A percentile compares a stretch with the other conserved stretches of the same genome.
phyloP scores from a whole-genome alignment of 2,888 invertebrate genomes.

The Mythimna lalbum region DNA sequence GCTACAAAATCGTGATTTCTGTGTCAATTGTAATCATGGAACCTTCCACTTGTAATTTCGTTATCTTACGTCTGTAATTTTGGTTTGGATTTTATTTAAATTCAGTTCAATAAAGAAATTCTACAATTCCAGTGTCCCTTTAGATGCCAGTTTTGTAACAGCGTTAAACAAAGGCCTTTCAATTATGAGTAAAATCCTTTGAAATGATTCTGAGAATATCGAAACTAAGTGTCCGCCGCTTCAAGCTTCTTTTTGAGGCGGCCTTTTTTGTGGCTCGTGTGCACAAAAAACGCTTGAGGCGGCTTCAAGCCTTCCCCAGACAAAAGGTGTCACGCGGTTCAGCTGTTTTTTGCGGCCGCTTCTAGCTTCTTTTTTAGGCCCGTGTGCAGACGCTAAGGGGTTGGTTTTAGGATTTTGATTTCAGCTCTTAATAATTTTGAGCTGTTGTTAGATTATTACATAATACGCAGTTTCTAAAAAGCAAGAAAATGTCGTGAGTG shows the following conservation, averaged over 20 bases:
- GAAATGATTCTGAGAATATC: background rate
- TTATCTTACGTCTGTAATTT: constrained; percentile 39
- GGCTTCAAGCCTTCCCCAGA: too few species aligned
- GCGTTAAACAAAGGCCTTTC: constrained; percentile 8
- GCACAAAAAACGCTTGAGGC: too few species aligned
- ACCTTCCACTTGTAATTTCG: constrained; percentile 46
- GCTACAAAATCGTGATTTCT: constrained; percentile 58
- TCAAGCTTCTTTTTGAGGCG: too few species aligned
- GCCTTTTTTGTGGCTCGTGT: too few species aligned
- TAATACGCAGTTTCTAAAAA: too few species aligned
- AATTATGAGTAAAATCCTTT: constrained; percentile 11
- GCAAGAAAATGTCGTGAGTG: too few species aligned
- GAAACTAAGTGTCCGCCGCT: too few species aligned
- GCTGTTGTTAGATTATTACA: background rate
- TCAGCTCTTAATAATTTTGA: background rate
- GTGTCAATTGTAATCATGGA: constrained; percentile 56
- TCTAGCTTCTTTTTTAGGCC: too few species aligned
- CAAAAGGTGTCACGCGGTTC: too few species aligned
- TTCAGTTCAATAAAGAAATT: background rate
- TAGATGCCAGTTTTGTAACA: constrained; percentile 1
- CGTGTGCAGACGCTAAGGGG: too few species aligned
- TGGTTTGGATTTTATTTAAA: constrained; percentile 29
- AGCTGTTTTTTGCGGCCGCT: too few species aligned
- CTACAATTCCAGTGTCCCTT: background rate
- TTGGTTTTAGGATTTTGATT: background rate